Conservation (phyloP, 2,113 vertebrate species). For the Zapus hudsonius region DNA sequence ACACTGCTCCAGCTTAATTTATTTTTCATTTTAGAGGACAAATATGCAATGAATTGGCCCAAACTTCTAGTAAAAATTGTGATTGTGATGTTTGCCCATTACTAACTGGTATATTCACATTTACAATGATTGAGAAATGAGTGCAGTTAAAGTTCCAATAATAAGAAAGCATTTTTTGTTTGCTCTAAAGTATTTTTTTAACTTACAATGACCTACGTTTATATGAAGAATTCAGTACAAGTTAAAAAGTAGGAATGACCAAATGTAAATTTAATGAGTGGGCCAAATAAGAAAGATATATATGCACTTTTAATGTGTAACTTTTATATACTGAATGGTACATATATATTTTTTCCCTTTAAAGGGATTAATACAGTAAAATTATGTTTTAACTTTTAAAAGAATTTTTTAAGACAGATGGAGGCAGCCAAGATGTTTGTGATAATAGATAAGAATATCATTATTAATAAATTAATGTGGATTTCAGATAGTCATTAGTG, state of each 20-base stretch:
- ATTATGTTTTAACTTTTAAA: conserved; percentile 88
- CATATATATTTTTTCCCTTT: conserved; percentile 88
- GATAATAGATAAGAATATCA: conserved; percentile 79
- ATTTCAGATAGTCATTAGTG: conserved; percentile 81
- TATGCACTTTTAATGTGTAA: conserved; percentile 90
- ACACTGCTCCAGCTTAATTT: conserved; percentile 88
- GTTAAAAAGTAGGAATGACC: conserved; percentile 85
- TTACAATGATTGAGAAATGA: conserved; percentile 84
- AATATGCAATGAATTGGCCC: conserved; percentile 88
- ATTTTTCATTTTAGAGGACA: conserved; percentile 87
- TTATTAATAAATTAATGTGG: conserved; percentile 80
- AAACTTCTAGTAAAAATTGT: conserved; percentile 85
- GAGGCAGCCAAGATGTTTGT: conserved; percentile 85
- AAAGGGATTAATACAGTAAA: conserved; percentile 85
- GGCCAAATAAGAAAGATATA: conserved; percentile 87
- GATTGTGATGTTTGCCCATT: conserved; percentile 84
- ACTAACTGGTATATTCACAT: conserved; percentile 85
- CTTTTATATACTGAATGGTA: conserved; percentile 89
- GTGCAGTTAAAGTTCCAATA: conserved; percentile 75
- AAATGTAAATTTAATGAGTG: conserved; percentile 88
- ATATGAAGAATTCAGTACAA: conserved; percentile 75
- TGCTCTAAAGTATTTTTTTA: conserved; percentile 62
- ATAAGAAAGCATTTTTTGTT: conserved; percentile 77
- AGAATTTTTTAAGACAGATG: conserved; percentile 84
- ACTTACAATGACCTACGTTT: conserved; percentile 69